Evolutionary conservation across 2,113 vertebrate genomes (phyloP).

Genomic region (Synodontis membranacea): DNA sequence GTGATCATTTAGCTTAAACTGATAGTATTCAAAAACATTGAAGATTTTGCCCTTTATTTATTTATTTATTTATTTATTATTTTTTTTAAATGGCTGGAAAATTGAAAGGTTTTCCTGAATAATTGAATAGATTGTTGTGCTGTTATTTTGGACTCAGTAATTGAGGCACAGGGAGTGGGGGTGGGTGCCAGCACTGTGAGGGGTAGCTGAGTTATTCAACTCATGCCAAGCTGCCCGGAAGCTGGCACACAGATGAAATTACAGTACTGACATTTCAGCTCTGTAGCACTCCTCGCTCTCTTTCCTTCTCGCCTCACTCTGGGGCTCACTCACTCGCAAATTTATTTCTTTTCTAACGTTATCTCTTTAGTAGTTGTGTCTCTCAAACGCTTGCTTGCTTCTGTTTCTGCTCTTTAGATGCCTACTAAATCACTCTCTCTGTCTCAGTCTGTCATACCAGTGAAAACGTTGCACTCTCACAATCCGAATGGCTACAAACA

Average conservation of each 20-base stretch:
- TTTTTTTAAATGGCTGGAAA: background rate
- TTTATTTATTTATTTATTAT: too few relatives aligned
- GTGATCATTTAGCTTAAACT: background rate
- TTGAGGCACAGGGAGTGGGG: conserved; percentile 25
- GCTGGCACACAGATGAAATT: conserved; percentile 61
- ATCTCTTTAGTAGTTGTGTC: background rate
- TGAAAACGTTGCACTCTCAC: background rate
- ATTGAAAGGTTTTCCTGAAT: background rate
- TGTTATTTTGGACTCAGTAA: conserved; percentile 17
- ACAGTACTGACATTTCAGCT: conserved; percentile 59
- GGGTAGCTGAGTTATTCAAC: conserved; percentile 49
- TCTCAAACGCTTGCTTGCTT: background rate
- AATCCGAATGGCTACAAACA: background rate
- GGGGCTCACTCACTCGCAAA: background rate
- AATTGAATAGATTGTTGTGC: background rate
- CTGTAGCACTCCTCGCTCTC: conserved; percentile 20
- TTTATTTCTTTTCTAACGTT: background rate
- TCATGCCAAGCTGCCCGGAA: conserved; percentile 58
- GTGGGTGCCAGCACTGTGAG: conserved; percentile 28
- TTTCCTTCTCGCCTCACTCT: background rate
- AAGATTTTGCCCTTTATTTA: background rate
- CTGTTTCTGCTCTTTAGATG: background rate
- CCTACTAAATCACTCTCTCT: background rate
- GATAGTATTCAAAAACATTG: background rate
- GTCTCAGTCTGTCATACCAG: background rate